Base-by-base conservation (phyloP, 2,888 invertebrate species). In the Cenopis cana region DNA sequence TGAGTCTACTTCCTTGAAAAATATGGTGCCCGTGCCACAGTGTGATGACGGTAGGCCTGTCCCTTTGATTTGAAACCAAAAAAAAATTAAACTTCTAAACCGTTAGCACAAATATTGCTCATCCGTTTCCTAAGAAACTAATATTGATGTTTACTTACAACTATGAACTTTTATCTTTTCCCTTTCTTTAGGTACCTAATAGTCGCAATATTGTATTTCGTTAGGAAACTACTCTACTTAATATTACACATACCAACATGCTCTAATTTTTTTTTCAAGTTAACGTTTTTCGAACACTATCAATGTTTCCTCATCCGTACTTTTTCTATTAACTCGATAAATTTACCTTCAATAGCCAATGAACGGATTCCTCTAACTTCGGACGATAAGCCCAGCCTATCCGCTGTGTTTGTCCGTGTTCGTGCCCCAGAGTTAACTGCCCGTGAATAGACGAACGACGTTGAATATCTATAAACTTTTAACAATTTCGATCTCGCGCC, bases 401-500 rank as follows among this genome's bases (percentile, higher is more conserved):
- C 74, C 72, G 71, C 76, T 74, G 75, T 73, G 68, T 72, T 69
- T 56, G 56, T 50, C 36, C 59, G 18, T 68, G 76, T 78, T 75
- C 70, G 77, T 78, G 76, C 79, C 80, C 74, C 70, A 74, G 74
- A 79, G 78, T 78, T 82, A 83, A 83, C 79, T 80, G 77, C 72
- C 76, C 79, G 78, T 84, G 77, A 78, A 78, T 74, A 72, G 69
- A 77, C 73, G 74, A 72, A 73, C 76, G 76, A 73, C 76, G 76
- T 76, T 73, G 78, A 79, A 77, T 79, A 76, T 79, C 76, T 75
- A 76, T 81, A 83, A 82, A 83, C 78, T 76, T 75, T 55, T 75
- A 75, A 78, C 79, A 77, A 81, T 80, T 81, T 78, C 76, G 76
- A 78, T 78, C 76, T 77, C 75, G 41, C 61, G 24, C 38, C 55